These are phyloP conservation scores for Aphelocoma coerulescens DNA, from an alignment of 2,113 vertebrate genomes.

Conservation along the genomic window DNA sequence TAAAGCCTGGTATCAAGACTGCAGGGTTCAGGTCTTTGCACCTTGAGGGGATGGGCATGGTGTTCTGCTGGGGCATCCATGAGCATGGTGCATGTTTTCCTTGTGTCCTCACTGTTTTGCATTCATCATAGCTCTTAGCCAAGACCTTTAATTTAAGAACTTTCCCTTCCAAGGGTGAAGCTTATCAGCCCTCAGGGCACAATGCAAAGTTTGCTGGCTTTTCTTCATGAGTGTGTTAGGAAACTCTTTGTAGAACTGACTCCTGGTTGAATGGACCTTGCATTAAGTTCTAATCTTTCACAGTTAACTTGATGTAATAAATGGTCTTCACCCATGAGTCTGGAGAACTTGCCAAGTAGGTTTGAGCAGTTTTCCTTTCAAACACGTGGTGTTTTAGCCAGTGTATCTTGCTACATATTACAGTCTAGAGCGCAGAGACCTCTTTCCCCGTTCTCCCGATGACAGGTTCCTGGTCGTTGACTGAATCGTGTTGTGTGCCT, in stretches of 20 bases:
- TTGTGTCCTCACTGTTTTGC: background rate
- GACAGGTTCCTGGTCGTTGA: constrained; percentile 69
- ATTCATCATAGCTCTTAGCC: background rate
- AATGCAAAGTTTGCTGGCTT: constrained; percentile 9
- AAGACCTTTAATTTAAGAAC: constrained; percentile 37
- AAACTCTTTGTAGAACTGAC: background rate
- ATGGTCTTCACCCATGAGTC: constrained; percentile 28
- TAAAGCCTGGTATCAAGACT: background rate
- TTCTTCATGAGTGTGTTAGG: background rate
- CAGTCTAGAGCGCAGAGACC: constrained; percentile 54
- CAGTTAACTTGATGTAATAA: constrained; percentile 40
- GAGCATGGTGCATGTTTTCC: background rate
- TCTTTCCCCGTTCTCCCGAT: constrained; percentile 67
- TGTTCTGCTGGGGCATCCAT: background rate
- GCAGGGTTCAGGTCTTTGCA: background rate
- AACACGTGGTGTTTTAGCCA: constrained; percentile 59
- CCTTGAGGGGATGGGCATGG: background rate
- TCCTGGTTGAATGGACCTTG: constrained; percentile 32
- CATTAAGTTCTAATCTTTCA: constrained; percentile 37
- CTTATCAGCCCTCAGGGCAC: background rate
- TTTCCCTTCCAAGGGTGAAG: background rate
- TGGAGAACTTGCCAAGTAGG: constrained; percentile 56
- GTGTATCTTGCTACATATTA: constrained; percentile 51
- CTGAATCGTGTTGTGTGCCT: constrained; percentile 65
- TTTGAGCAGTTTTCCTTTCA: constrained; percentile 51